Base-by-base conservation (phyloP, 2,888 invertebrate genomes). In the Oscheius sp. region DNA sequence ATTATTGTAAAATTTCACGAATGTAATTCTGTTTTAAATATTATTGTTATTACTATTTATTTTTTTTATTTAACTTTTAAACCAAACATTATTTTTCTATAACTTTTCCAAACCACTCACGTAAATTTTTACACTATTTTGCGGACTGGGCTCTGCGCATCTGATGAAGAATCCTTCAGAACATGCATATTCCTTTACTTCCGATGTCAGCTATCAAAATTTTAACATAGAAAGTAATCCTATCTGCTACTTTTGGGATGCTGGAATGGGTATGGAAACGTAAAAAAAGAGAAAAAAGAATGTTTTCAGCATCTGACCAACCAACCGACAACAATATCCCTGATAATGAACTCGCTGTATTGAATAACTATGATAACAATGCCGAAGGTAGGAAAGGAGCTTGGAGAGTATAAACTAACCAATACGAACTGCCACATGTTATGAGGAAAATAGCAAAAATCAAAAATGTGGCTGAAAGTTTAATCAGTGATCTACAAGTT, bases 101-200 rank as follows among this genome's bases (percentile, higher is more conserved):
- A n/a, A n/a, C n/a, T n/a, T n/a, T n/a, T n/a, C n/a, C n/a, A n/a
- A n/a, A n/a, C n/a, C n/a, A n/a, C n/a, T n/a, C n/a, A n/a, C n/a
- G n/a, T n/a, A n/a, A n/a, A n/a, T n/a, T n/a, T n/a, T n/a, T n/a
- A n/a, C n/a, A n/a, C n/a, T n/a, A n/a, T n/a, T n/a, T n/a, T n/a
- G n/a, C n/a, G n/a, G n/a, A n/a, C n/a, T n/a, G n/a, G n/a, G n/a
- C n/a, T n/a, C 17, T 5, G n/a, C 17, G 2, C 2, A 6, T 20
- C 6, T 26, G 33, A 66, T n/a, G 6, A 14, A 61, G 33, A 45
- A 6, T 12, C 2, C n/a, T 74, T 36, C 45, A 79, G 79, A 69
- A 41, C 77, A 80, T 56, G 80, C 80, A 2, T 80, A 80, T 61
- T 74, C 79, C 1, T 70, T 75, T 51, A 70, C 73, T 20, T 62